A percentile compares a stretch with the other conserved stretches of the same genome.
Conservation (phyloP, 2,113 vertebrate species). For the Raja brachyura region DNA sequence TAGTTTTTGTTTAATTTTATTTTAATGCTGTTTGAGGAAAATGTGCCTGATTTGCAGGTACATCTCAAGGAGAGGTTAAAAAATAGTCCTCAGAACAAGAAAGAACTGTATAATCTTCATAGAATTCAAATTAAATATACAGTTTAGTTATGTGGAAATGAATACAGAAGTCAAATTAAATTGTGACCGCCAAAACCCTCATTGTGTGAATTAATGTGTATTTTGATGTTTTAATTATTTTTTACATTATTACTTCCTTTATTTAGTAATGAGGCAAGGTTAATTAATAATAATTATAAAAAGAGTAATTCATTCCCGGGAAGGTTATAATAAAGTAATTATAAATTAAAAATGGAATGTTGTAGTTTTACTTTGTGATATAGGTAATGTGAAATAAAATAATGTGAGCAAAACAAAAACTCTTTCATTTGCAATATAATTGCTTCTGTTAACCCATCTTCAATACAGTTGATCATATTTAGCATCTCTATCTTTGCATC, state of each 20-base stretch:
- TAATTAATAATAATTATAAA: conserved; percentile 38
- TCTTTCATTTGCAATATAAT: conserved; percentile 99
- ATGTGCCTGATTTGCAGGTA: not conserved
- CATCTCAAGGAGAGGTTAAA: not conserved
- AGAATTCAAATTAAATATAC: conserved; percentile 20
- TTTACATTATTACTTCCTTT: conserved; percentile 37
- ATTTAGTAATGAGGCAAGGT: conserved; percentile 31
- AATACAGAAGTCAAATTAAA: conserved; percentile 27
- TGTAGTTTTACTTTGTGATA: conserved; percentile 93
- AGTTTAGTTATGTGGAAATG: conserved; percentile 30
- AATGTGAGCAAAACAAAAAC: conserved; percentile 98
- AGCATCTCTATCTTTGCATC: conserved; percentile 74
- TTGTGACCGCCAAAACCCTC: conserved; percentile 20
- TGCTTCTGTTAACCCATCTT: conserved; percentile 99
- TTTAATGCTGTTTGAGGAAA: not conserved
- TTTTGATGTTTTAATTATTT: conserved; percentile 39
- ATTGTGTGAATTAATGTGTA: conserved; percentile 35
- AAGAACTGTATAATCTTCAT: not conserved
- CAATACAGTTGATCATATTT: conserved; percentile 99
- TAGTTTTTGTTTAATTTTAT: not conserved
- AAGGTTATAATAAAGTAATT: conserved; percentile 87
- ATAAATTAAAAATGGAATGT: conserved; percentile 96
- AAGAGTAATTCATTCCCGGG: conserved; percentile 74
- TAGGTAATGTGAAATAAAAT: conserved; percentile 99
- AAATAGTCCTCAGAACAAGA: not conserved